Evolutionary conservation across 2,113 vertebrate species (phyloP).

Genomic region (Empidonax alnorum): DNA sequence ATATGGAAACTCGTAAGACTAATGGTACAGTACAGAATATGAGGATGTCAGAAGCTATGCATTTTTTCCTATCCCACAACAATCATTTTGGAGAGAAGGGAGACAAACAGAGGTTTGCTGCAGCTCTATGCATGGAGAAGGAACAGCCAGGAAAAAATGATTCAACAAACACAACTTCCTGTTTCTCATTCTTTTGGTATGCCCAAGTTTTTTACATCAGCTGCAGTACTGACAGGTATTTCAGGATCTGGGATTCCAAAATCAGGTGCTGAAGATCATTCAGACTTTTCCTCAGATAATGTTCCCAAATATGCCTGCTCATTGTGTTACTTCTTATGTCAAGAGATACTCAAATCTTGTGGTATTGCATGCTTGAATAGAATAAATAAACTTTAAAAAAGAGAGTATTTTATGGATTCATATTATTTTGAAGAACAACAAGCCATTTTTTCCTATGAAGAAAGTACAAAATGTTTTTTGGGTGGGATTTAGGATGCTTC

Average conservation of each 20-base stretch:
- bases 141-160: background rate
- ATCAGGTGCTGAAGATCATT: background rate
- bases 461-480: background rate
- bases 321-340: background rate
- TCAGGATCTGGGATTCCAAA: background rate
- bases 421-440: background rate
- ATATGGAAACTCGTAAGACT: background rate
- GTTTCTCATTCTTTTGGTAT: background rate
- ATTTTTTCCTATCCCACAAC: background rate
- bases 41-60: background rate
- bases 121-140: background rate
- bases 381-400: background rate
- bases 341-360: background rate
- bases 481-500: background rate
- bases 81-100: background rate
- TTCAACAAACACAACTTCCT: background rate
- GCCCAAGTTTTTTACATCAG: background rate
- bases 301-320: background rate
- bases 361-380: background rate
- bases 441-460: background rate
- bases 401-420: rapidly evolving
- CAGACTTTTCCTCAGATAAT: background rate
- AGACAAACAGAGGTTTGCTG: background rate
- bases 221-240: background rate
- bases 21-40: background rate